Conservation (phyloP, 2,113 vertebrate species). For the Todiramphus chloris region DNA sequence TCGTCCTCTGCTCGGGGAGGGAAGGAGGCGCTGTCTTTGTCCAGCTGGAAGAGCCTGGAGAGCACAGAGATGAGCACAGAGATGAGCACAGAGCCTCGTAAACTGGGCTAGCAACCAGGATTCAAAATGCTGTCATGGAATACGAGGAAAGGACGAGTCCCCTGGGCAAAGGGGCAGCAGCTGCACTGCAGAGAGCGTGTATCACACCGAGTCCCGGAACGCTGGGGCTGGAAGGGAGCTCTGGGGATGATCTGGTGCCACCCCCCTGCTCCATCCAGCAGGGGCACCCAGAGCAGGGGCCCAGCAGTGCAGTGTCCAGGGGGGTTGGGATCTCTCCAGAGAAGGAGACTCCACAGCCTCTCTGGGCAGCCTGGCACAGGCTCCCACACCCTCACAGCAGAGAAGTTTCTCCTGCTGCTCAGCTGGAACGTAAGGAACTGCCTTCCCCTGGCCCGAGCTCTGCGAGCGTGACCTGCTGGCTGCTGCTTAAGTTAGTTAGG, state of each 20-base stretch:
- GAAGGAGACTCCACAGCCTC: not conserved
- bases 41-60: not conserved
- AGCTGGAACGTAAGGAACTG: not conserved
- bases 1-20: not conserved
- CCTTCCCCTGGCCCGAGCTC: not conserved
- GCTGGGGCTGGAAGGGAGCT: not conserved
- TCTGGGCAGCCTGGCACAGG: not conserved
- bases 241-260: not conserved
- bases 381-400: not conserved
- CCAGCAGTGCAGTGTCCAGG: not conserved
- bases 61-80: fast-evolving
- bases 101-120: fast-evolving
- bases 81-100: fast-evolving
- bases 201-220: not conserved
- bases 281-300: not conserved
- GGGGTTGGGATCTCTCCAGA: not conserved
- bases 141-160: not conserved
- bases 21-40: not conserved
- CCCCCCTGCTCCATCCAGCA: not conserved
- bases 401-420: not conserved
- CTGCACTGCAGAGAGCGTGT: not conserved
- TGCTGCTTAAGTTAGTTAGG: not conserved
- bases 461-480: not conserved
- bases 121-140: not conserved
- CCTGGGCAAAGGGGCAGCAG: not conserved